These are phyloP conservation scores for Dromococcyx pavoninus DNA, from an alignment of 2,797 vertebrate genomes.

Conservation along the genomic window DNA sequence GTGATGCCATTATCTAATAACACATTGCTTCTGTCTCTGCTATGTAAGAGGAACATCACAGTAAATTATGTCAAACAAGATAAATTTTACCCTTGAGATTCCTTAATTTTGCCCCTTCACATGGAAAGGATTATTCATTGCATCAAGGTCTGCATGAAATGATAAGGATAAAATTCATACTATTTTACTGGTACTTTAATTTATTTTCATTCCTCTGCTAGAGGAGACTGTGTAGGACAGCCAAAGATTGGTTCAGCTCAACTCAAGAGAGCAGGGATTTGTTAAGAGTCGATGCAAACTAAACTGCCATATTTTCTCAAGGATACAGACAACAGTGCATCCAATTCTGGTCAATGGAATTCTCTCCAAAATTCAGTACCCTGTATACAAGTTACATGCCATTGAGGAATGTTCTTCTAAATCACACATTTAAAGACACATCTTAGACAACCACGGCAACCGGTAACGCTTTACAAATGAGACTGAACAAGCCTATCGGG, in stretches of 20 bases:
- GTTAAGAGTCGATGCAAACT: not conserved
- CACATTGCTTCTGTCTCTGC: not conserved
- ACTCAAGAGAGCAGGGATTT: not conserved
- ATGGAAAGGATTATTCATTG: not conserved
- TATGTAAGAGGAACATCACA: not conserved
- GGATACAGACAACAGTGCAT: not conserved
- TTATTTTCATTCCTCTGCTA: slow-evolving; percentile 13
- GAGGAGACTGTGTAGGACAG: not conserved
- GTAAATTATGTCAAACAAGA: not conserved
- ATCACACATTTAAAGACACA: not conserved
- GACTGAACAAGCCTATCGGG: rapidly evolving
- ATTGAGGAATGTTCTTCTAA: not conserved
- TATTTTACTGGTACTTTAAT: not conserved
- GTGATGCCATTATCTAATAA: not conserved
- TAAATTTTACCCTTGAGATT: not conserved
- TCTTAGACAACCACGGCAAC: not conserved
- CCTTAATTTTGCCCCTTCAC: not conserved
- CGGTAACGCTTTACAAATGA: not conserved
- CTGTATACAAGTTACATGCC: not conserved
- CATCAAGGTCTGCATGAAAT: not conserved
- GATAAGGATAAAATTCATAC: not conserved
- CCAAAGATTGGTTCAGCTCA: not conserved
- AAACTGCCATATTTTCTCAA: not conserved
- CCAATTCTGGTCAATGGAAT: not conserved
- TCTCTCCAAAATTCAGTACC: not conserved